A percentile compares a stretch with the other conserved stretches of the same genome.
phyloP scores from a whole-genome alignment of 2,113 vertebrate genomes.

The Junco hyemalis region DNA sequence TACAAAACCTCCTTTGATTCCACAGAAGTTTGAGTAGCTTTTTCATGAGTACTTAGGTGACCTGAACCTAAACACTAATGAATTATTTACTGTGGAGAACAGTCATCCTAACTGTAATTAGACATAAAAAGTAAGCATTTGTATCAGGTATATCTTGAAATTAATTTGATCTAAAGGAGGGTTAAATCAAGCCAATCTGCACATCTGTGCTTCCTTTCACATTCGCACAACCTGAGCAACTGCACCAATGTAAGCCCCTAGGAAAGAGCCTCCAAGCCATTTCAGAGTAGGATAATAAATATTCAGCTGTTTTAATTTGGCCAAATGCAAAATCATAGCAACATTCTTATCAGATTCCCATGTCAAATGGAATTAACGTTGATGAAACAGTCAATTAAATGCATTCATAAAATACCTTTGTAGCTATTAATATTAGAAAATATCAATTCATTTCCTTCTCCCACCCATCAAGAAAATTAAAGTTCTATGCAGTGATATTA shows the following conservation, averaged over 20 bases:
- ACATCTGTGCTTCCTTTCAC: neutral
- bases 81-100: neutral
- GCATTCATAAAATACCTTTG: neutral
- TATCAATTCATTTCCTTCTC: neutral
- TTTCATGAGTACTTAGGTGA: neutral
- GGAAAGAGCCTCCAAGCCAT: neutral
- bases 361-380: neutral
- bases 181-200: conserved; percentile 7
- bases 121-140: neutral
- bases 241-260: neutral
- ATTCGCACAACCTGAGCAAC: neutral
- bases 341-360: conserved; percentile 19
- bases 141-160: neutral
- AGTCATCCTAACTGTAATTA: neutral
- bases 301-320: conserved; percentile 27
- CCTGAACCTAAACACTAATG: neutral
- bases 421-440: conserved; percentile 13
- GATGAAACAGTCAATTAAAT: conserved; percentile 25
- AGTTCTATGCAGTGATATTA: neutral
- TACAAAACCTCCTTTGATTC: neutral
- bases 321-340: conserved; percentile 3
- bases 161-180: neutral
- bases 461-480: neutral
- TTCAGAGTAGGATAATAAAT: neutral
- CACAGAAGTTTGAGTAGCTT: neutral